Percentiles rank a stretch among this genome's conserved stretches.
Conservation (phyloP, 1,140 invertebrate species). For the Radopholus similis region DNA sequence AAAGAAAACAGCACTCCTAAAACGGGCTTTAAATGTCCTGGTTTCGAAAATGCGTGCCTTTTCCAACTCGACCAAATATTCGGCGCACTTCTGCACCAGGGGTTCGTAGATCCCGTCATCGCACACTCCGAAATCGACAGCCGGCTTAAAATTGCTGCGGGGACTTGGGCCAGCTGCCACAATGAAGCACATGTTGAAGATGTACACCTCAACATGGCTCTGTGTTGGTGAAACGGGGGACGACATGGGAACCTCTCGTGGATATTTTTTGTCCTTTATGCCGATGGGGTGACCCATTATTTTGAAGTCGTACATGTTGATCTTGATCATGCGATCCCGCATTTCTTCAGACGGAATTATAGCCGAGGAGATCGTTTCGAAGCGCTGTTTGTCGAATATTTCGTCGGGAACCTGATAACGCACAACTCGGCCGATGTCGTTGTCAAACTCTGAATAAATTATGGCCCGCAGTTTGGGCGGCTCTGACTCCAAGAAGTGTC, state of each 20-base stretch:
- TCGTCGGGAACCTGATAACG: constrained; percentile 47
- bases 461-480: constrained; percentile 48
- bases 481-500: constrained; percentile 26
- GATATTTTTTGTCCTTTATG: constrained; percentile 44
- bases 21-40: not conserved
- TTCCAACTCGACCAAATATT: constrained; percentile 56
- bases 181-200: constrained; percentile 57
- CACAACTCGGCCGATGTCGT: constrained; percentile 48
- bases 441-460: constrained; percentile 54
- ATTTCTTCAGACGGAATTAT: constrained; percentile 48
- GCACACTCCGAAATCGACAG: not conserved
- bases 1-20: constrained; percentile 44
- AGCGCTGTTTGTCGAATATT: constrained; percentile 45
- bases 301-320: constrained; percentile 52
- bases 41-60: constrained; percentile 16
- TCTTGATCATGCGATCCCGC: constrained; percentile 50
- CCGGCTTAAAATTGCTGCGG: not conserved
- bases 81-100: constrained; percentile 55
- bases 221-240: too few species aligned
- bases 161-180: constrained; percentile 45
- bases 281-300: constrained; percentile 55
- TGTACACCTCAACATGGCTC: too few species aligned
- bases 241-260: too few species aligned
- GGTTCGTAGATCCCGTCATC: constrained; percentile 55
- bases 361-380: constrained; percentile 42